These are phyloP conservation scores for Gadus chalcogrammus DNA, from an alignment of 2,113 vertebrate genomes.

Conservation along the genomic window DNA sequence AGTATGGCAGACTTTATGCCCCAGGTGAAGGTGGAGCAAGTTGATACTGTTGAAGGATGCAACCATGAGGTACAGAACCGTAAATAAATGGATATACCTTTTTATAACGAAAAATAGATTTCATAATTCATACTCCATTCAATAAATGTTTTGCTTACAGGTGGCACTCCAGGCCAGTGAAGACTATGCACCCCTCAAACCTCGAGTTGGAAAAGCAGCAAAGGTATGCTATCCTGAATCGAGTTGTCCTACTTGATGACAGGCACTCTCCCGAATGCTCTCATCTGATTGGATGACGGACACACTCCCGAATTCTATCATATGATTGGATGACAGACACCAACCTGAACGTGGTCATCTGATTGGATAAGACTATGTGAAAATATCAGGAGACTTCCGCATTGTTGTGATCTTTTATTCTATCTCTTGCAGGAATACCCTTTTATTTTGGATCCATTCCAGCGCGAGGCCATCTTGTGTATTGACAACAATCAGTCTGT, in stretches of 20 bases:
- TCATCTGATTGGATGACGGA: neutral
- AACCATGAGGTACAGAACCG: constrained; percentile 84
- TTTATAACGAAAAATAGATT: neutral
- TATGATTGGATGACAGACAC: neutral
- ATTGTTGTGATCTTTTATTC: neutral
- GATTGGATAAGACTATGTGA: neutral
- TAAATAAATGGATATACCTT: constrained; percentile 22
- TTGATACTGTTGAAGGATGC: constrained; percentile 94
- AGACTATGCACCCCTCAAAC: constrained; percentile 83
- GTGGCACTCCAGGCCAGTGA: constrained; percentile 88
- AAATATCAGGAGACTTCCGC: neutral
- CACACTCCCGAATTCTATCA: neutral
- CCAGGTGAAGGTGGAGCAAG: constrained; percentile 87
- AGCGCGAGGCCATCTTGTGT: constrained; percentile 93
- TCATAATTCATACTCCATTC: neutral
- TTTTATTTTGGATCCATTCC: constrained; percentile 95
- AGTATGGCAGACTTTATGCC: constrained; percentile 95
- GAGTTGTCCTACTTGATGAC: neutral
- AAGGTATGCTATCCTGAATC: constrained; percentile 75
- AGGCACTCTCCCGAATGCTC: neutral
- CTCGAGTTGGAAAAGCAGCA: constrained; percentile 90
- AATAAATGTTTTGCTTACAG: constrained; percentile 56
- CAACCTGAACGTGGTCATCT: neutral
- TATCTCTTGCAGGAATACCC: constrained; percentile 86
- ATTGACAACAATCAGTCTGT: constrained; percentile 98